Evolutionary conservation across 1,140 invertebrate species (phyloP).

Genomic region (Calosoma granatense): DNA sequence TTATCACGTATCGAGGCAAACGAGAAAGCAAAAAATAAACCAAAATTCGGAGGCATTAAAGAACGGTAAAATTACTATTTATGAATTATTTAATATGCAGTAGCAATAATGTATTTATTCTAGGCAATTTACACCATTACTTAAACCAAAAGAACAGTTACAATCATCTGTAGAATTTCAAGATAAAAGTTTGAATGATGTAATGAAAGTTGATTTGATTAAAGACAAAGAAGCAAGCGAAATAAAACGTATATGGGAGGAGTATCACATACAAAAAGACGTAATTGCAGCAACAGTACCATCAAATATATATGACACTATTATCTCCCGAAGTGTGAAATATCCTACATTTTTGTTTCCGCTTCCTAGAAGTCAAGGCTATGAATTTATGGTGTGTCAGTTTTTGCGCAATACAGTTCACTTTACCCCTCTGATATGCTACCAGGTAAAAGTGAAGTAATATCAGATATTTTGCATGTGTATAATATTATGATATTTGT

Average conservation of each 20-base stretch:
- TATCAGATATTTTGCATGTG: background rate
- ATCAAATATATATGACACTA: constrained; percentile 43
- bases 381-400: constrained; percentile 80
- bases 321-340: constrained; percentile 45
- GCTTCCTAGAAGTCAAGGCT: constrained; percentile 69
- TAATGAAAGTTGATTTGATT: constrained; percentile 73
- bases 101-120: too few relatives aligned
- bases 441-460: constrained; percentile 56
- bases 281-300: constrained; percentile 61
- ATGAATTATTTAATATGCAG: too few relatives aligned
- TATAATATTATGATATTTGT: constrained; percentile 9
- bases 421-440: constrained; percentile 79
- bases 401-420: constrained; percentile 64
- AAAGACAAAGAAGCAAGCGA: constrained; percentile 61
- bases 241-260: constrained; percentile 66
- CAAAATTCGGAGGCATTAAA: constrained; percentile 16
- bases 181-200: constrained; percentile 50
- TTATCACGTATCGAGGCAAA: constrained; percentile 51
- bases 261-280: constrained; percentile 70
- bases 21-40: constrained; percentile 39
- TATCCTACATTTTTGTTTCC: constrained; percentile 72
- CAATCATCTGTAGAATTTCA: constrained; percentile 29
- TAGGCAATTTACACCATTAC: constrained; percentile 42
- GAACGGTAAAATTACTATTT: constrained; percentile 13
- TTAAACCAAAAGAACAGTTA: constrained; percentile 41